Base-by-base conservation (phyloP, 1,140 invertebrate genomes). In the Hetaerina americana region DNA sequence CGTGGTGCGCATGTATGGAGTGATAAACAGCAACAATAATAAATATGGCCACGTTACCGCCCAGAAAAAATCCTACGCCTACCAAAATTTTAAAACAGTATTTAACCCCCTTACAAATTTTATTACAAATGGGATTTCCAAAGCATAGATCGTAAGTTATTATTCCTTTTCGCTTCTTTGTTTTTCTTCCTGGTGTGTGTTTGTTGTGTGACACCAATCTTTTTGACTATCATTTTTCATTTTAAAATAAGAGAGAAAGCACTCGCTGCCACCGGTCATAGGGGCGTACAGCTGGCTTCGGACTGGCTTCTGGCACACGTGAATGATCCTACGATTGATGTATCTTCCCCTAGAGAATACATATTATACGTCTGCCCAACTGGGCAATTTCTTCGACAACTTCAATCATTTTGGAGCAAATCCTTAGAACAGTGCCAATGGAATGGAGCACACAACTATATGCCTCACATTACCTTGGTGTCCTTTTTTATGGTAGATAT, bases 261-360 rank as follows among this genome's bases (percentile, higher is more conserved):
- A 24, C 80, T 95, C 72, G 92, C 92, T 24, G 92, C 93, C n/a
- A 95, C 93, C 12, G 93, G 93, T 26, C 88, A 95, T 79, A 83
- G 88, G 29, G 91, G 92, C 71, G 89, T 93, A 68, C 92, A 94
- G 79, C 82, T 95, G 71, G 93, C 93, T 5, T 92, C 92, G 0
- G 93, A 95, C 78, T 95, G 93, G 94, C 81, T 96, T 0, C 78
- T 95, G 69, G 92, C 93, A 12, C 94, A 95, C 79, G 91, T 94
- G 0, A 89, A 92, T 79, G 93, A 96, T 82, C 84, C 89, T 1
- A 86, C 85, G 6, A 80, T 96, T 27, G 92, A 95, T 81, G 85
- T 88, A 27, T 86, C 86, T 68, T 83, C 84, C 8, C 89, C 90
- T 3, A 81, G 93, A 75, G 92, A 95, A 78, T 96, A 94, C 78